Conservation (phyloP, 92 coral and sea anemone species). For the Porites cylindrica region DNA sequence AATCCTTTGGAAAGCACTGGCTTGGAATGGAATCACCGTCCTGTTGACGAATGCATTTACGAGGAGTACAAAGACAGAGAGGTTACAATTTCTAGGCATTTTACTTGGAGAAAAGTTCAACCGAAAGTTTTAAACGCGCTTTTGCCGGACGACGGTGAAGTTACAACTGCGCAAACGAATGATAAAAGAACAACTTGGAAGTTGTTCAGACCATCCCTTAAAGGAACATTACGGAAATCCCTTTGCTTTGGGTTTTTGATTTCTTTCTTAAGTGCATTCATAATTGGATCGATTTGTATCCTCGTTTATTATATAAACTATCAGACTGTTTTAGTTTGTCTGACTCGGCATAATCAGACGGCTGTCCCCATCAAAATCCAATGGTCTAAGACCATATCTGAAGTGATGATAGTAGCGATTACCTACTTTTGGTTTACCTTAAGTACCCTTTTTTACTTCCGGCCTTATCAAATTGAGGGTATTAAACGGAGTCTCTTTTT, state of each 20-base stretch:
- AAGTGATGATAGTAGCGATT: not conserved
- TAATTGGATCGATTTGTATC: not conserved
- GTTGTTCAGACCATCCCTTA: not conserved
- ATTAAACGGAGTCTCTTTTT: not conserved
- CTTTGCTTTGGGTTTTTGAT: not conserved
- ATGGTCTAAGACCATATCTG: not conserved
- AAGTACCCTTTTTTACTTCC: not conserved
- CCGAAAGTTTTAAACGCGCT: not conserved
- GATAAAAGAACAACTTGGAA: conserved; percentile 15
- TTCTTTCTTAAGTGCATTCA: conserved; percentile 8
- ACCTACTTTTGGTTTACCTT: not conserved
- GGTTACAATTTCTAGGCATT: not conserved
- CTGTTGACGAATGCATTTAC: conserved; percentile 4
- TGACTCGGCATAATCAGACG: not conserved
- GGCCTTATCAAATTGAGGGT: not conserved
- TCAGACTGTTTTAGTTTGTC: not conserved
- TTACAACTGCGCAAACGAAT: not conserved
- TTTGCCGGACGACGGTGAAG: not conserved
- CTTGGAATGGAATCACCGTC: not conserved
- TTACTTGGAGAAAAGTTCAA: not conserved
- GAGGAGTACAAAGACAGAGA: conserved; percentile 10
- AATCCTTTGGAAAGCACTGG: conserved; percentile 6
- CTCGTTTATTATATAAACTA: not conserved
- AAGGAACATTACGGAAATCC: not conserved
- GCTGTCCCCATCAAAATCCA: not conserved